Evolutionary conservation across 2,797 vertebrate genomes (phyloP), one percentile per base, ranked within the genome.

Genomic region (Peromyscus nudipes): DNA sequence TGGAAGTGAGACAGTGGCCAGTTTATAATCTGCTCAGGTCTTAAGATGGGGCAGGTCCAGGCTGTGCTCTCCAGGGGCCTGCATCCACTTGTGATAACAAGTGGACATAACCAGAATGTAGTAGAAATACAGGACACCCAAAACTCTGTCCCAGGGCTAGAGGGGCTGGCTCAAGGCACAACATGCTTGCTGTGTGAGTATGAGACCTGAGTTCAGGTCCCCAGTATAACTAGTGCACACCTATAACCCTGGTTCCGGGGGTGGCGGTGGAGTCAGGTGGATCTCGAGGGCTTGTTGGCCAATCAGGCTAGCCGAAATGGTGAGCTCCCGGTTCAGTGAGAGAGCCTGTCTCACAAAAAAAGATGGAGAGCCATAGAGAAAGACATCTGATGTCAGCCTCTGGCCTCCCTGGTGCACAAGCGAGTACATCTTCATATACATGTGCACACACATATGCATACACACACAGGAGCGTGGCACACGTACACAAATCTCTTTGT

Each of bases 1-100:
- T 13, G 0, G 64, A 80, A 29, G 4, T 76, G 80, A n/a, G 80
- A 14, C 1, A 0, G 25, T 0, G 9, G 73, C n/a, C 71, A 14
- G 57, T 71, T 46, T 49, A 43, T 64, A 13, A 27, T 49, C 80
- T 67, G 11, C 40, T 46, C 37, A 31, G 29, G 77, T 82, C 65
- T 64, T 34, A 90, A 71, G 62, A 49, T 34, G 86, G n/a, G 27
- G 5, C 3, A 3, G 55, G 43, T 13, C 71, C 14, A 27, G 40
- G 60, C 86, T 49, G 23, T 17, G 67, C 49, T 46, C 79, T 67
- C 62, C 9, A 49, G 77, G 73, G 49, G 69, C 62, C 82, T 60
- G 67, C 23, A 12, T 85, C 14, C 64, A 55, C 12, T 17, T 27
- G 1, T 10, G 80, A 57, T 43, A 46, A 79, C 75, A 64, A 10